These are phyloP conservation scores for Bruchidius siliquastri DNA, from an alignment of 2,888 invertebrate species.

Conservation along the genomic window DNA sequence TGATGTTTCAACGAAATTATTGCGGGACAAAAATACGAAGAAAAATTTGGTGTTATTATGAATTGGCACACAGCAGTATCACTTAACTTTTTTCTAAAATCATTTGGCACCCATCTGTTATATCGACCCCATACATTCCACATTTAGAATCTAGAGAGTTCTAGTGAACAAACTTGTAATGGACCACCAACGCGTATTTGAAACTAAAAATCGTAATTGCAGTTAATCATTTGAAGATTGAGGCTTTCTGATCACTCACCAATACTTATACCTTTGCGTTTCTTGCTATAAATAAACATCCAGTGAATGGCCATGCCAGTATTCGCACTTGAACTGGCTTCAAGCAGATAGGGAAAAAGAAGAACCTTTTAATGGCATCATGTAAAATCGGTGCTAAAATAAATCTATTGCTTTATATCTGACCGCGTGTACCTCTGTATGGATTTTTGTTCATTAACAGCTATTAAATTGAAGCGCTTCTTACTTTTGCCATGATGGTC, in stretches of 20 bases:
- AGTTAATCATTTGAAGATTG: not conserved
- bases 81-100: too few species aligned
- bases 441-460: not conserved
- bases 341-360: not conserved
- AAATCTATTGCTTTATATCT: not conserved
- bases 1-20: too few species aligned
- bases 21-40: too few species aligned
- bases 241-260: not conserved
- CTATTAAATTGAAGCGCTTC: not conserved
- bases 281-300: not conserved
- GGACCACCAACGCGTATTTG: too few species aligned
- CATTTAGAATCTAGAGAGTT: too few species aligned
- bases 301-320: not conserved
- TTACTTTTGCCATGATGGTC: not conserved
- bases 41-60: too few species aligned
- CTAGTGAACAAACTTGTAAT: too few species aligned
- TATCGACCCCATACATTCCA: too few species aligned
- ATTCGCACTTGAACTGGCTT: not conserved
- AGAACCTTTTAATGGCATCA: not conserved
- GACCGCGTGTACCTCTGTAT: not conserved
- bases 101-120: too few species aligned
- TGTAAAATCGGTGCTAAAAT: not conserved
- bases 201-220: too few species aligned
- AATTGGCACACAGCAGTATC: too few species aligned
- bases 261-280: not conserved